Evolutionary conservation across 2,113 vertebrate species (phyloP).

Genomic region (Gallinago media): DNA sequence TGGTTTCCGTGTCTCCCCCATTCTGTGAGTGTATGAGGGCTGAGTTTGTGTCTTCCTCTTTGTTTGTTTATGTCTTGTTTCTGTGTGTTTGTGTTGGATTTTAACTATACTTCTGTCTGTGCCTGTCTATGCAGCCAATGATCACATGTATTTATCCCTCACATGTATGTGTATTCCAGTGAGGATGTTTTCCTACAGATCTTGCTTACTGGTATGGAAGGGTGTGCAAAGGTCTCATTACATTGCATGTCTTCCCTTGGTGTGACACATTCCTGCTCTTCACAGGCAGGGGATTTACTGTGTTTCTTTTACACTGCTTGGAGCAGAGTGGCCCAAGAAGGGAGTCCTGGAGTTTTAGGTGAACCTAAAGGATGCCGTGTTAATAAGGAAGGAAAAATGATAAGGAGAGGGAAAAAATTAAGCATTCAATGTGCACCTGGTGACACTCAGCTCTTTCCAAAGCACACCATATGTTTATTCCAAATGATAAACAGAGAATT

Average conservation of each 20-base stretch:
- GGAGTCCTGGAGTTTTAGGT: neutral
- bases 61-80: neutral
- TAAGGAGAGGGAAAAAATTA: neutral
- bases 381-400: neutral
- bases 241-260: rapidly evolving
- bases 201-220: neutral
- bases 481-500: neutral
- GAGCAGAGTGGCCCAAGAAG: neutral
- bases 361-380: neutral
- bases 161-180: neutral
- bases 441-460: neutral
- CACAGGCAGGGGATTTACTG: neutral
- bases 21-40: neutral
- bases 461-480: neutral
- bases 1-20: neutral
- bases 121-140: neutral
- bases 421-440: neutral
- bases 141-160: neutral
- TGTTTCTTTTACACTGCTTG: neutral
- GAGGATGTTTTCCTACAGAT: neutral
- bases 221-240: neutral
- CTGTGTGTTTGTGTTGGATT: neutral
- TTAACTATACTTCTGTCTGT: neutral
- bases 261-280: neutral
- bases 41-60: neutral